Conservation (phyloP, 2,797 vertebrate genomes). For the Halcyon smyrnensis region DNA sequence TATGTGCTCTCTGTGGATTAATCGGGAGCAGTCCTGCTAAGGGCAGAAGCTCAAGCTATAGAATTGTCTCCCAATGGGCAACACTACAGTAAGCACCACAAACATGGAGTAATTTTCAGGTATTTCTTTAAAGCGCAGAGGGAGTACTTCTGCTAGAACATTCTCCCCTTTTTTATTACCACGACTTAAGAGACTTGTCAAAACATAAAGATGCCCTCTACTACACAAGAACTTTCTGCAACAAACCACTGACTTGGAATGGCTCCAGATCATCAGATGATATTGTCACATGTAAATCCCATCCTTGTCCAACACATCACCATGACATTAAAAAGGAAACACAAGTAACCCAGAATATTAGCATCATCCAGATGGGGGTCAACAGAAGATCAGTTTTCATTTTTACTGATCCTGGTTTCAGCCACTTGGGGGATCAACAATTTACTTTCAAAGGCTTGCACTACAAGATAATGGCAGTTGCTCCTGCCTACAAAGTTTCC, state of each 20-base stretch:
- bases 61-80: not conserved
- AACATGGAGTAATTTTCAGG: not conserved
- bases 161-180: not conserved
- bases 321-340: not conserved
- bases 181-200: not conserved
- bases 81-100: not conserved
- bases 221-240: not conserved
- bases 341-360: not conserved
- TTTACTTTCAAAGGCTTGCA: not conserved
- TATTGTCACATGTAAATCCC: not conserved
- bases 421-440: not conserved
- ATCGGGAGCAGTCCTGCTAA: not conserved
- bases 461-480: not conserved
- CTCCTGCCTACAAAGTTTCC: not conserved
- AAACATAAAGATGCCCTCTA: not conserved
- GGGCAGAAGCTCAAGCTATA: not conserved
- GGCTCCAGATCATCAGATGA: fast-evolving
- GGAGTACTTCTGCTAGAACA: not conserved
- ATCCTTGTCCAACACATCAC: not conserved
- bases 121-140: not conserved
- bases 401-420: not conserved
- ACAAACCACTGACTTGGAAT: not conserved
- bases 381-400: not conserved
- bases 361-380: not conserved
- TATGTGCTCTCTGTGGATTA: not conserved